A percentile compares a stretch with the other conserved stretches of the same genome.
These are phyloP conservation scores for Phaetusa simplex DNA, from an alignment of 2,113 vertebrate species.

Conservation along the genomic window DNA sequence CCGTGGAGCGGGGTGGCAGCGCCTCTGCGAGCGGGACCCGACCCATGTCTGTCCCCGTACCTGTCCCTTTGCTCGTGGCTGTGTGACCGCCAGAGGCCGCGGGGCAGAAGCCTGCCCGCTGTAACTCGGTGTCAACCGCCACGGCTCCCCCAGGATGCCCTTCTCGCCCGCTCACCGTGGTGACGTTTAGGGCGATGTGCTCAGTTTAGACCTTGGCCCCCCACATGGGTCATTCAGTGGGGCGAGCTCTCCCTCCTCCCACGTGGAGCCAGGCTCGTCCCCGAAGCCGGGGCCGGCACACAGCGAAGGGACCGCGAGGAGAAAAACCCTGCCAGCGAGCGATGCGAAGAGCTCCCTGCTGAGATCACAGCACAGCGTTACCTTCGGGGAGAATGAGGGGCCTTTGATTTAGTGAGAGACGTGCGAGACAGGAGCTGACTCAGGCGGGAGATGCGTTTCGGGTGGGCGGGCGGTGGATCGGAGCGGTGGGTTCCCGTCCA, in stretches of 20 bases:
- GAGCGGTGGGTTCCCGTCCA: neutral
- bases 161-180: fast-evolving
- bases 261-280: fast-evolving
- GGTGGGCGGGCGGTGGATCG: fast-evolving
- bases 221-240: fast-evolving
- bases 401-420: neutral
- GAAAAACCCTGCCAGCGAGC: neutral
- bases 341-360: neutral
- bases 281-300: fast-evolving
- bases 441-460: neutral
- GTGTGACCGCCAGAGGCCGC: neutral
- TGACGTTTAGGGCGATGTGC: too few relatives aligned
- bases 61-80: neutral
- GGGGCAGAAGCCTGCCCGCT: neutral
- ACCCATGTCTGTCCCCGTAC: neutral
- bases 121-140: fast-evolving
- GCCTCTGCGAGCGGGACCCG: neutral
- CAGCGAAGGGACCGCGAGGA: fast-evolving
- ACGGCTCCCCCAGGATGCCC: neutral
- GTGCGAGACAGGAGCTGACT: neutral
- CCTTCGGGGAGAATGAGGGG: neutral
- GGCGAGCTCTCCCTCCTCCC: neutral
- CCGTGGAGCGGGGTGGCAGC: fast-evolving
- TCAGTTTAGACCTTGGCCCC: neutral
- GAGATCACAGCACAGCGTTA: neutral